phyloP scores from a whole-genome alignment of 2,888 invertebrate species.

The Drosophila limbata region DNA sequence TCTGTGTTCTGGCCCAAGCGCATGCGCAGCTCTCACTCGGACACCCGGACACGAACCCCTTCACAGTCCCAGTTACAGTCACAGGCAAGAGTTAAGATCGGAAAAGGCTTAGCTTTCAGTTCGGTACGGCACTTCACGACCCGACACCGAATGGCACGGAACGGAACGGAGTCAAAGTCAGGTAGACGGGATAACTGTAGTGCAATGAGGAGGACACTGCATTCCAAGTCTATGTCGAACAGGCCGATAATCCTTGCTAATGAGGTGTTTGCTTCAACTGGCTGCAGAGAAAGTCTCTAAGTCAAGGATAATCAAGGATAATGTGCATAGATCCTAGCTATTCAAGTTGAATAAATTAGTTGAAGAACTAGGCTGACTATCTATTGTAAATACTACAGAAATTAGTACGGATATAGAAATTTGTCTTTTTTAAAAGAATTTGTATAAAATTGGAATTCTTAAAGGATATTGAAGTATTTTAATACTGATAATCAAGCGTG shows the following conservation, averaged over 20 bases:
- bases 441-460: not conserved
- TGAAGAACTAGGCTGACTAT: not conserved
- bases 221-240: constrained; percentile 8
- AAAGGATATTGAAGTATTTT: not conserved
- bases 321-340: constrained; percentile 29
- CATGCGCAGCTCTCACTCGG: constrained; percentile 64
- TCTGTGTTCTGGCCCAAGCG: constrained; percentile 52
- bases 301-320: constrained; percentile 81
- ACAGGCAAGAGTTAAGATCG: constrained; percentile 68
- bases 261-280: constrained; percentile 69
- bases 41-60: constrained; percentile 71
- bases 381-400: not conserved
- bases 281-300: constrained; percentile 70
- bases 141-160: constrained; percentile 3
- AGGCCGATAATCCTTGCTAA: constrained; percentile 78
- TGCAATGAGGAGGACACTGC: constrained; percentile 3
- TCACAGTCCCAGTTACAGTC: constrained; percentile 16
- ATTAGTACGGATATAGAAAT: not conserved
- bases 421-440: not conserved
- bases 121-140: not conserved
- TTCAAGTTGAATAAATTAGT: constrained; percentile 46
- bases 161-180: constrained; percentile 52
- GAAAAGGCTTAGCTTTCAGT: constrained; percentile 75
- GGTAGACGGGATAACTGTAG: constrained; percentile 45
- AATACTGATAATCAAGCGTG: not conserved